Evolutionary conservation across 2,113 vertebrate species (phyloP), one percentile per base, ranked within the genome.

Genomic region (Phasianus colchicus): DNA sequence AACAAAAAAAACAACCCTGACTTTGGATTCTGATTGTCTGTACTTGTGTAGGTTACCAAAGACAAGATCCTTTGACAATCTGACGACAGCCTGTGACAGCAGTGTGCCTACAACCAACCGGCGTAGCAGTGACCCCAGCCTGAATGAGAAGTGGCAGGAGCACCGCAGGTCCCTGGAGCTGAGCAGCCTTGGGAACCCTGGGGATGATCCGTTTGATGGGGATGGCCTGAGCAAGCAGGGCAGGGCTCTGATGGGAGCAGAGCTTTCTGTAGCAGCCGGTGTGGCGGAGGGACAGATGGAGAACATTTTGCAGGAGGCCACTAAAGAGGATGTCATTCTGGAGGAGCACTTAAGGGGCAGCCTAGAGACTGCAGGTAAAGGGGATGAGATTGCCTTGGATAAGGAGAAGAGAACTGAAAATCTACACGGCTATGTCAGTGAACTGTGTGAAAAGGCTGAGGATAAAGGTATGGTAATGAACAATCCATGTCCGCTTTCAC

Each of bases 141-240:
- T 99, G 80, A 99, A 99, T 1, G 99, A 99, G 86, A 99, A 99
- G 96, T 99, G 99, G 99, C 99, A 99, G 94, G 99, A 99, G 94
- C 99, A 99, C 92, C 98, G 99, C 2, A 98, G 99, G 27, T 99
- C 99, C 1, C 98, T 99, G 95, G 99, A 99, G 93, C 96, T 99
- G 89, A 99, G 97, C 96, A 97, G 98, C 92, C 98, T 98, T 2
- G 97, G 97, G 7, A 98, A 97, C 45, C 90, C 98, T 1, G 98
- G 98, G 7, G 98, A 98, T 0, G 98, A 98, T 22, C 94, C 92
- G 1, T 95, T 95, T 3, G 98, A 98, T 6, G 96, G 95, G 10
- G 98, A 97, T 15, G 91, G 97, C 66, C 94, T 97, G 78, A 93
- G 95, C 58, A 92, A 89, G 77, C 91, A 83, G 38, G 86, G 88